These are phyloP conservation scores for Ernsta delagoae DNA, from an alignment of 2,888 invertebrate species.

Conservation along the genomic window DNA sequence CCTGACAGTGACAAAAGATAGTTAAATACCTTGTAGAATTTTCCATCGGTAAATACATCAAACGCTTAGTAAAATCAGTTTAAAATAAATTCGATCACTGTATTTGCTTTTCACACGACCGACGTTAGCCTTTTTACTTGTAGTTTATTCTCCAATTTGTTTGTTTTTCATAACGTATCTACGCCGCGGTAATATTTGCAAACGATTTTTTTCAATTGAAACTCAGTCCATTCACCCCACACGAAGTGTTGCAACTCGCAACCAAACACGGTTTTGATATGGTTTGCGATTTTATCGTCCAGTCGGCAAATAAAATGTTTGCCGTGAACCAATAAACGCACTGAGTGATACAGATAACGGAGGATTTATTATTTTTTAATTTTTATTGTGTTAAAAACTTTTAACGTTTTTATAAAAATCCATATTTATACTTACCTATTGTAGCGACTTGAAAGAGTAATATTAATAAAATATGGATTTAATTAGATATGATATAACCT, in stretches of 20 bases:
- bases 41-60: too few species aligned
- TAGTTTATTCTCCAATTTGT: not conserved
- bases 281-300: slow-evolving; percentile 21
- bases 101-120: not conserved
- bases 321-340: not conserved
- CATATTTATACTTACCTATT: not conserved
- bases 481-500: too few species aligned
- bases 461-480: too few species aligned
- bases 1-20: too few species aligned
- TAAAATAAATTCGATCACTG: not conserved
- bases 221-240: slow-evolving; percentile 14
- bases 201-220: slow-evolving; percentile 11
- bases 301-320: slow-evolving; percentile 17
- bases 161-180: slow-evolving; percentile 13
- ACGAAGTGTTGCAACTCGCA: slow-evolving; percentile 7
- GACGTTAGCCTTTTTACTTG: not conserved
- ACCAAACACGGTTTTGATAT: slow-evolving; percentile 12
- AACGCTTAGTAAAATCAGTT: not conserved
- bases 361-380: slow-evolving; percentile 16
- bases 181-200: slow-evolving; percentile 15
- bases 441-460: too few species aligned
- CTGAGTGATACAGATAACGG: not conserved
- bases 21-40: too few species aligned
- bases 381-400: too few species aligned
- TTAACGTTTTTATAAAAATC: too few species aligned